phyloP scores from a whole-genome alignment of 2,113 vertebrate genomes.

The Onychorhynchus coronatus region DNA sequence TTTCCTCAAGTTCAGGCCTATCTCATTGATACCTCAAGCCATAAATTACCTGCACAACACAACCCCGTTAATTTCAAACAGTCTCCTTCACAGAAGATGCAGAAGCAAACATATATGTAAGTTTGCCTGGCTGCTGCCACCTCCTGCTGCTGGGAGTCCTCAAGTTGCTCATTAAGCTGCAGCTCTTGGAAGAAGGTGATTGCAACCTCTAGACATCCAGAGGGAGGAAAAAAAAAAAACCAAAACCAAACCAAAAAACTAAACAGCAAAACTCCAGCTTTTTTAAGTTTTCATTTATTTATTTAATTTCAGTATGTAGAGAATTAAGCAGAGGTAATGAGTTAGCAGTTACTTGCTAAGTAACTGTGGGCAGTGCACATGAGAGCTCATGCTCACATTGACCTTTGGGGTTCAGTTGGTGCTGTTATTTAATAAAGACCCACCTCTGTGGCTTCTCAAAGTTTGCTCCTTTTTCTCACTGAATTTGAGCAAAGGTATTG shows the following conservation, averaged over 20 bases:
- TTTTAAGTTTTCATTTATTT: neutral
- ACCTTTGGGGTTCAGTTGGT: neutral
- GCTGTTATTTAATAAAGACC: neutral
- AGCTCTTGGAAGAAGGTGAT: neutral
- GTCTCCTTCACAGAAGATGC: neutral
- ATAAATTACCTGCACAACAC: neutral
- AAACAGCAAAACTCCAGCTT: neutral
- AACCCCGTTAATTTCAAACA: neutral
- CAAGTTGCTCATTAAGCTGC: neutral
- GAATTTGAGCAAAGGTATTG: neutral
- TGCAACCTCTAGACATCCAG: neutral
- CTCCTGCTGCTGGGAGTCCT: neutral
- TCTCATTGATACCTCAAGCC: neutral
- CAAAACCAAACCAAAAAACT: neutral
- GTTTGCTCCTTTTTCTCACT: neutral
- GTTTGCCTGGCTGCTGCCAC: neutral
- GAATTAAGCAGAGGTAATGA: neutral
- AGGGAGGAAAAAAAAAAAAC: neutral
- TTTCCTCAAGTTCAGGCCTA: neutral
- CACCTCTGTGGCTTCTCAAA: neutral
- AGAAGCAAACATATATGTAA: neutral
- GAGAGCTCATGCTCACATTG: neutral
- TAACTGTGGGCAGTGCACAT: neutral
- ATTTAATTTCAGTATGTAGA: too few relatives aligned
- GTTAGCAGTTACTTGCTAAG: neutral